Evolutionary conservation across 1,140 invertebrate genomes (phyloP), one percentile per base, ranked within the genome.

Genomic region (Drepana arcuata): DNA sequence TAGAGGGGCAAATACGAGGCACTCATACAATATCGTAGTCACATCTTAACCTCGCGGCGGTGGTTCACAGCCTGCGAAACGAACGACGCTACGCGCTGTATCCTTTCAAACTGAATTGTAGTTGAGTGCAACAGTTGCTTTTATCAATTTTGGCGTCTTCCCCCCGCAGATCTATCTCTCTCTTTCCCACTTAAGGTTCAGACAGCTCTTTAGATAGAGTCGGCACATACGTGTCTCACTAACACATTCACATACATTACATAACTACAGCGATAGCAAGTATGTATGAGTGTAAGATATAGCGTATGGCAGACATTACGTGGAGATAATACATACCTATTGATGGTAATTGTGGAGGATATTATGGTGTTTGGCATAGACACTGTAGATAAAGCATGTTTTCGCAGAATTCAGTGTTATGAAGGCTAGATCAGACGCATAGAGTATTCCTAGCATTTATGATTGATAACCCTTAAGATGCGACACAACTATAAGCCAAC

Each of bases 111-210:
- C 73, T 81, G 70, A 81, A 67, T 73, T 77, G 71, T 63, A 53
- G 63, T 61, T 41, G 46, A 51, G 69, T 57, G 61, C 65, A 68
- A 67, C 73, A 64, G 73, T 81, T 77, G 77, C 62, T 81, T 81
- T 78, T 81, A 81, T 78, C 68, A 81, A 71, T 73, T 78, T 71
- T 64, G 45, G 30, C 54, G 43, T 53, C 38, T 56, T 65, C 66
- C 63, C 73, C 71, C 66, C 67, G 47, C 69, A 29, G 13, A 3
- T n/a, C 23, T 16, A 3, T 27, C 42, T 31, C 33, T 74, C 73
- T 72, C 75, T 48, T 40, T 78, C 63, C n/a, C 55, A 29, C 40
- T 64, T 28, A 24, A 27, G 18, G 9, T 40, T 48, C 37, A 2
- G 28, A 14, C 11, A 14, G 15, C 33, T 59, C 44, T 28, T 52